phyloP scores from a whole-genome alignment of 2,888 invertebrate species.

The Saturnia pavonia region DNA sequence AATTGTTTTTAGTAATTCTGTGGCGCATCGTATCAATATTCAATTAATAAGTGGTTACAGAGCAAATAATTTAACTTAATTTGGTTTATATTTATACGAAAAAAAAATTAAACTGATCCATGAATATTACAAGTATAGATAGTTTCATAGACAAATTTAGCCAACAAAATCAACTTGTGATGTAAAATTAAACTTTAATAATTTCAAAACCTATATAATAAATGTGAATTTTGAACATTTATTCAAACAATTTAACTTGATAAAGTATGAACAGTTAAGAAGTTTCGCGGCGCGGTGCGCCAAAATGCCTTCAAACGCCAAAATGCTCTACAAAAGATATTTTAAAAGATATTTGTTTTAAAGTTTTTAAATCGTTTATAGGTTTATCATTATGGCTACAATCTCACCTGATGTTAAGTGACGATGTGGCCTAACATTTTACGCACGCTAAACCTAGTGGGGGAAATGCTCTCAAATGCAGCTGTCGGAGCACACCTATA shows the following conservation, averaged over 20 bases:
- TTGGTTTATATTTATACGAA: background rate
- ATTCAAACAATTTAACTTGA: conserved; percentile 10
- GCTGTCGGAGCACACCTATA: no score
- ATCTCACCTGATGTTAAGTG: no score
- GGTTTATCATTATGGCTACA: no score
- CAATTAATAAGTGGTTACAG: no score
- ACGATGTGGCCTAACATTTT: no score
- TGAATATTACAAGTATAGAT: background rate
- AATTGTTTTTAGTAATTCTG: no score
- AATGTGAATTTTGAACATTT: conserved; percentile 12
- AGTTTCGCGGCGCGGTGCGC: background rate
- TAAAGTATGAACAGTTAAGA: conserved; percentile 2
- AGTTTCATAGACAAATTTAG: background rate
- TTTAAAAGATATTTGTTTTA: background rate
- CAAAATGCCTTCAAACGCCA: no score
- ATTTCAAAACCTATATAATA: conserved; percentile 1
- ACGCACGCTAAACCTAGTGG: no score
- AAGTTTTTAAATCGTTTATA: background rate
- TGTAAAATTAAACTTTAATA: conserved; percentile 1
- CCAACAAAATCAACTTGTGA: background rate
- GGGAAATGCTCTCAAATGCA: no score
- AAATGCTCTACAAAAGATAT: background rate
- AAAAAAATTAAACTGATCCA: background rate
- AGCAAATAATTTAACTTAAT: no score
- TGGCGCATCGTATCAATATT: no score